Evolutionary conservation across 2,113 vertebrate species (phyloP).

Genomic region (Psammodynastes pulverulentus): DNA sequence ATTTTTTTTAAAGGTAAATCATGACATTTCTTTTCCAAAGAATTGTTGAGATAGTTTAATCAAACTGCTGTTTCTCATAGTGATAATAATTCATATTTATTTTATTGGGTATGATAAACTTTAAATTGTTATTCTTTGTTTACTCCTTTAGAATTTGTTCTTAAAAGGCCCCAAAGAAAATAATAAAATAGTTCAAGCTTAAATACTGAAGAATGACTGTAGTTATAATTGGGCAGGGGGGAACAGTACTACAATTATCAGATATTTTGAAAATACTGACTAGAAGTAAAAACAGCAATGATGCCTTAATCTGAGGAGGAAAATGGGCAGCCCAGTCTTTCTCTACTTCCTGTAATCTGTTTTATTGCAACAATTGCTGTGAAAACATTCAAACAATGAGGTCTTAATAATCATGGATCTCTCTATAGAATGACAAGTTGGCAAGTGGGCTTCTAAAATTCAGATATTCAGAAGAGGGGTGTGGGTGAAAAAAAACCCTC

Average conservation of each 20-base stretch:
- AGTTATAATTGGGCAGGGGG: not conserved
- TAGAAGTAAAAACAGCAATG: not conserved
- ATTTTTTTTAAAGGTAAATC: not conserved
- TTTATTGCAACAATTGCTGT: conserved; percentile 76
- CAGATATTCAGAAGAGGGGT: conserved; percentile 67
- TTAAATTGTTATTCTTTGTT: not conserved
- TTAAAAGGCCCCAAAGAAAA: not conserved
- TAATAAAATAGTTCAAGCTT: not conserved
- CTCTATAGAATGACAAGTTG: conserved; percentile 68
- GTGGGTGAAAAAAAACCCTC: conserved; percentile 58
- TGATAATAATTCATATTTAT: not conserved
- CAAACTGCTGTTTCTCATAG: not conserved
- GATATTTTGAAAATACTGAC: not conserved
- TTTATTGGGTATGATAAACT: not conserved
- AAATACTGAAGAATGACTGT: not conserved
- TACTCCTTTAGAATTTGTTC: not conserved
- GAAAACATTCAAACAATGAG: conserved; percentile 80
- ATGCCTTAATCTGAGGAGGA: not conserved
- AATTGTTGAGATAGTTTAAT: not conserved
- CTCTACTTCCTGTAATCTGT: conserved; percentile 78
- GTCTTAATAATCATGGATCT: conserved; percentile 78
- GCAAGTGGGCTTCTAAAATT: conserved; percentile 69
- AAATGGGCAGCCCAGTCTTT: conserved; percentile 73
- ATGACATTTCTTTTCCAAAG: not conserved
- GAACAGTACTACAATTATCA: not conserved